Conservation (phyloP, 2,888 invertebrate genomes). For the Drosophila nigricruria region DNA sequence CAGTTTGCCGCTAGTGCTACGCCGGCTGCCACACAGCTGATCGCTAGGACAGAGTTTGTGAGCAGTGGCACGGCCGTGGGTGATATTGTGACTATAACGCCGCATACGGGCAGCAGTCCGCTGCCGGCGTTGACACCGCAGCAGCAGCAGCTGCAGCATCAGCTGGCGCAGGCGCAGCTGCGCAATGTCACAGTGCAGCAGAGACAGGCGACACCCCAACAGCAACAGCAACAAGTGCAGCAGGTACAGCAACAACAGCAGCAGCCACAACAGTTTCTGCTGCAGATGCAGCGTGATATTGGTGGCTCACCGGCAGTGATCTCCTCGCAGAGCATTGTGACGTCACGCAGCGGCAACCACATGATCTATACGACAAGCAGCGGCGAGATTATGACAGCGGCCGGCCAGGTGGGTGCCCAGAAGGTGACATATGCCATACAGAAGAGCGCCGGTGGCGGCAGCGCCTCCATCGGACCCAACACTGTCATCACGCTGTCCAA, state of each 20-base stretch:
- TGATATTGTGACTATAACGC: constrained; percentile 67
- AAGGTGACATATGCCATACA: constrained; percentile 82
- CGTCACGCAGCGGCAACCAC: constrained; percentile 81
- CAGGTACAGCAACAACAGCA: constrained; percentile 64
- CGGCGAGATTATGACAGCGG: constrained; percentile 71
- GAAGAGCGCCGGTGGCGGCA: constrained; percentile 57
- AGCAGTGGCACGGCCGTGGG: constrained; percentile 62
- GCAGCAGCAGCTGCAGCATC: constrained; percentile 75
- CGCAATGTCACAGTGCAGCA: constrained; percentile 79
- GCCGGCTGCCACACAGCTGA: constrained; percentile 55
- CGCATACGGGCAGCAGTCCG: constrained; percentile 65
- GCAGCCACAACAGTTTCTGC: constrained; percentile 69
- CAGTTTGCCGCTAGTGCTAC: constrained; percentile 51
- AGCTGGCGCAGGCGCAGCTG: constrained; percentile 75
- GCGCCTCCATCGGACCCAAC: constrained; percentile 73
- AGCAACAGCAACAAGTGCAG: constrained; percentile 57
- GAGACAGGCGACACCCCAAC: constrained; percentile 66
- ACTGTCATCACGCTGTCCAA: constrained; percentile 83
- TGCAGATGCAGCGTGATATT: constrained; percentile 82
- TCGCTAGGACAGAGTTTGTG: constrained; percentile 62
- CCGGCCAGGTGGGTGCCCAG: constrained; percentile 65
- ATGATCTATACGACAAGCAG: constrained; percentile 82
- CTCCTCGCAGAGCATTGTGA: constrained; percentile 50
- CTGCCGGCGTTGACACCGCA: constrained; percentile 66
- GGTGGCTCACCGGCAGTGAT: constrained; percentile 58